A percentile compares a stretch with the other conserved stretches of the same genome.
Evolutionary conservation across 2,888 invertebrate species (phyloP).

Genomic region (Dinocampus coccinellae): DNA sequence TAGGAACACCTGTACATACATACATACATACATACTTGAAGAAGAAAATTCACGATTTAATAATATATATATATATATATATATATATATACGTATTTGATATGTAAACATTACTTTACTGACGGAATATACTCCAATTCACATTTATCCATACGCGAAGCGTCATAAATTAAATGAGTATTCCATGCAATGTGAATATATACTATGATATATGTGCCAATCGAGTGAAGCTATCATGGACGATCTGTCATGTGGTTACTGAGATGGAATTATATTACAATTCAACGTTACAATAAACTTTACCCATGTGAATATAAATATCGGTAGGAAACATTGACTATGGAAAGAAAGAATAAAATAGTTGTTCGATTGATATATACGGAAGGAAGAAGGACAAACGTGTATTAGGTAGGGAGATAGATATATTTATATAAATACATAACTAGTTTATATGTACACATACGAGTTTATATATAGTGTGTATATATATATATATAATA

Average conservation of each 20-base stretch:
- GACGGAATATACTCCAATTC: neutral
- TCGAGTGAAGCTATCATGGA: slow-evolving; percentile 7
- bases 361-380: slow-evolving; percentile 23
- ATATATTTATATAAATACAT: slow-evolving; percentile 14
- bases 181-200: slow-evolving; percentile 6
- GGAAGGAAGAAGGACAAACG: slow-evolving; percentile 37
- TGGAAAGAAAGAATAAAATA: slow-evolving; percentile 9
- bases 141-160: slow-evolving; percentile 19
- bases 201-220: slow-evolving; percentile 5
- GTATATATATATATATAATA: slow-evolving; percentile 25
- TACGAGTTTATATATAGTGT: neutral
- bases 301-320: neutral
- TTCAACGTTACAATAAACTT: slow-evolving; percentile 16
- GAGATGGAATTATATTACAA: slow-evolving; percentile 28
- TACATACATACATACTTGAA: slow-evolving; percentile 47
- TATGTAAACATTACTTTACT: slow-evolving; percentile 14
- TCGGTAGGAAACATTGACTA: neutral
- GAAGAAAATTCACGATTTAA: slow-evolving; percentile 33
- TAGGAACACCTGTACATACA: slow-evolving; percentile 65
- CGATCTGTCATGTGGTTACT: slow-evolving; percentile 21
- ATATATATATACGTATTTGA: slow-evolving; percentile 9
- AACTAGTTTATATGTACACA: slow-evolving; percentile 11
- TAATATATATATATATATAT: slow-evolving; percentile 13
- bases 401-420: too few species aligned
- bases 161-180: slow-evolving; percentile 28